Base-by-base conservation (phyloP, 2,888 invertebrate species). In the Drosophila setosimentum region DNA sequence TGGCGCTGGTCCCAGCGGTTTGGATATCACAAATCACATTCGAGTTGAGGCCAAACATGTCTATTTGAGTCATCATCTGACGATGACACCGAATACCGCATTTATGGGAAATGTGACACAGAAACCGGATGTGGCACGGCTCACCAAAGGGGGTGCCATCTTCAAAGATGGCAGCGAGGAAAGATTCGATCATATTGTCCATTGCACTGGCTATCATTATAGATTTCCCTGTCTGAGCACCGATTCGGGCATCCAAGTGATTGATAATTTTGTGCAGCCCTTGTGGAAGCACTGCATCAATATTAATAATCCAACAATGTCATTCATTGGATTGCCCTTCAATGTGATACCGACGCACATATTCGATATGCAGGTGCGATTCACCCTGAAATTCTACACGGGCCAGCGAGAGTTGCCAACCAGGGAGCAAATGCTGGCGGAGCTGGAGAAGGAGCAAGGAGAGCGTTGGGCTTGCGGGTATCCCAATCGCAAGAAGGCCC, bases 261-360 rank as follows among this genome's bases (percentile, higher is more conserved):
- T 96, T 61, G 95, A 96, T 71, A 96, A 97, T 92, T 96, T 96
- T 93, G 96, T 98, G 57, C 95, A 95, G 81, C 97, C 97, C 0
- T 94, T 98, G 8, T 98, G 97, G 94, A 97, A 97, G 92, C 98
- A 98, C 91, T 93, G 98, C 63, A 95, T 98, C 60, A 96, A 98
- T 92, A 96, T 96, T 55, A 94, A 96, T 80, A 95, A 96, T 87
- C 97, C 97, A 2, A 95, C 95, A 2, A 95, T 98, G 95, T 96
- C 95, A 64, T 95, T 98, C 78, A 95, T 98, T 73, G 98, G 98
- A 0, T 94, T 98, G 42, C 96, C 97, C 0, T 96, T 95, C 92
- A 95, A 95, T 75, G 96, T 97, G 18, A 96, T 96, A 89, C 96
- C 97, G 0, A 97, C 97, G 93, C 96, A 96, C 50, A 95, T 97